Percentiles rank a stretch among this genome's conserved stretches.
Evolutionary conservation across 2,888 invertebrate genomes (phyloP).

Genomic region (Petrolisthes manimaculis): DNA sequence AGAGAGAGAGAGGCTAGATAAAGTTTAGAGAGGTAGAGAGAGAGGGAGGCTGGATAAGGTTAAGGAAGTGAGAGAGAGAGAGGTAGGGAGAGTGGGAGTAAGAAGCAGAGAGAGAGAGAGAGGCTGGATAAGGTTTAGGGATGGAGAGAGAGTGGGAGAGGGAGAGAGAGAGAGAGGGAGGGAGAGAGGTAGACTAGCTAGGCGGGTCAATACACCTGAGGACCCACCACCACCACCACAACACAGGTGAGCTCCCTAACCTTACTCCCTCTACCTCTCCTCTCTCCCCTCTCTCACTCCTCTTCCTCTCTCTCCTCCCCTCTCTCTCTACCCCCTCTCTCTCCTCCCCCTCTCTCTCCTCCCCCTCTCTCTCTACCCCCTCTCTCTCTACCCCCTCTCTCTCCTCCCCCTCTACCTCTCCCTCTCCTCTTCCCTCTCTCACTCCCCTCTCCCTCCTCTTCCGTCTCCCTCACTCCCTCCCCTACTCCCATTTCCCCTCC

Average conservation of each 20-base stretch:
- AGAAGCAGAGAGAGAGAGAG: not conserved
- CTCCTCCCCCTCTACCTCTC: not conserved
- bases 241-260: not conserved
- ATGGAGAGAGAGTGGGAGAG: not conserved
- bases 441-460: not conserved
- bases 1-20: too few relatives aligned
- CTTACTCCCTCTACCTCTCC: not conserved
- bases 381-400: too few relatives aligned
- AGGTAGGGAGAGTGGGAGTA: not conserved
- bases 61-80: not conserved
- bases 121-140: not conserved
- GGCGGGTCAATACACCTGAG: conserved; percentile 29
- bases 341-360: not conserved
- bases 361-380: not conserved
- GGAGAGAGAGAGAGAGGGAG: conserved; percentile 1
- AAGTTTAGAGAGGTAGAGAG: too few relatives aligned
- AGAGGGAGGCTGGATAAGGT: too few relatives aligned
- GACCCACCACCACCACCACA: conserved; percentile 16
- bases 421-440: not conserved
- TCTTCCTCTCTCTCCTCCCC: not conserved
- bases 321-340: not conserved
- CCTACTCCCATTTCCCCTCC: not conserved
- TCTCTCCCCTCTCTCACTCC: not conserved
- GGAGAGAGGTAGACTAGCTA: conserved; percentile 7
- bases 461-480: not conserved